phyloP scores from a whole-genome alignment of 2,113 vertebrate genomes.

The Climacteris rufus region DNA sequence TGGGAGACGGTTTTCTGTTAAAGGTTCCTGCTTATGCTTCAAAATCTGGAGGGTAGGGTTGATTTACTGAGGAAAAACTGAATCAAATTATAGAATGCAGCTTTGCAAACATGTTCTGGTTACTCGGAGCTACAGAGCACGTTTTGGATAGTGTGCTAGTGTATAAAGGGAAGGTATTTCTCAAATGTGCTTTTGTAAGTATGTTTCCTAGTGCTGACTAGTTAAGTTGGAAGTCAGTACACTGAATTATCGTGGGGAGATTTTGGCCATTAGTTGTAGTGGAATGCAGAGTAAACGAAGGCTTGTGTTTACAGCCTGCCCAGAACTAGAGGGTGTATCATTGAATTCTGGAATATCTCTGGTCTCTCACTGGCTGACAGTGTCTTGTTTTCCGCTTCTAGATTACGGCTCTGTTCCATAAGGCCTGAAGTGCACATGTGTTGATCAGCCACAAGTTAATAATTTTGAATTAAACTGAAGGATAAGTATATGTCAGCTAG shows the following conservation, averaged over 20 bases:
- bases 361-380: not conserved
- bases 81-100: fast-evolving
- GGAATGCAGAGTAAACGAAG: not conserved
- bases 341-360: not conserved
- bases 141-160: not conserved
- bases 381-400: not conserved
- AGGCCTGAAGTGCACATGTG: not conserved
- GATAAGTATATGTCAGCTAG: not conserved
- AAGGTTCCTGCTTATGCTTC: not conserved
- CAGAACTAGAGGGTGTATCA: not conserved
- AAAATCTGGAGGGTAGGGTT: not conserved
- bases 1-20: not conserved
- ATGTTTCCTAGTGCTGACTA: not conserved
- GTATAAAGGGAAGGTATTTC: not conserved
- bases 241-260: not conserved
- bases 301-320: not conserved
- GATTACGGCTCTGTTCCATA: not conserved
- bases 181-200: not conserved
- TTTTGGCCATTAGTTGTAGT: not conserved
- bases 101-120: not conserved
- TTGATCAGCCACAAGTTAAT: not conserved
- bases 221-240: not conserved
- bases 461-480: not conserved
- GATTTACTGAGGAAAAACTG: not conserved
- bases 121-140: not conserved